These are phyloP conservation scores for Drosophila orosa DNA, from an alignment of 1,140 invertebrate genomes.

Conservation along the genomic window DNA sequence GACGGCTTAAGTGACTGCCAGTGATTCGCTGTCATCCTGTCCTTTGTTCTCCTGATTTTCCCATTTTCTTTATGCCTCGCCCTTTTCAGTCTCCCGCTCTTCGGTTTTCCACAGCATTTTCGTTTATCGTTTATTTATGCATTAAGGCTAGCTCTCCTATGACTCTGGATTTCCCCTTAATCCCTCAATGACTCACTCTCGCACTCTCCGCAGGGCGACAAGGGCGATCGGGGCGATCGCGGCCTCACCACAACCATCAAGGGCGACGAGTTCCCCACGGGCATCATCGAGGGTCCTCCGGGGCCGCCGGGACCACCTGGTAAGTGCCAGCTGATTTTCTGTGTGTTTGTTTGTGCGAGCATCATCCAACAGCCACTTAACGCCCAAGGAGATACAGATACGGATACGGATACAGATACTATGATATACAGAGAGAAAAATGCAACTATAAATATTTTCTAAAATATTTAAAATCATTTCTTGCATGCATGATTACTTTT, in stretches of 20 bases:
- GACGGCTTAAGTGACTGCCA: constrained; percentile 73
- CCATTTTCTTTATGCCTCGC: constrained; percentile 55
- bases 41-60: constrained; percentile 59
- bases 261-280: constrained; percentile 94
- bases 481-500: neutral
- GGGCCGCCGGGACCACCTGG: constrained; percentile 95
- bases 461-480: neutral
- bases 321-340: constrained; percentile 84
- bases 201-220: constrained; percentile 89
- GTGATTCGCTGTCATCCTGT: constrained; percentile 53
- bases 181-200: constrained; percentile 64
- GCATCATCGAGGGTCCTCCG: constrained; percentile 96
- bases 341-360: constrained; percentile 51
- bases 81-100: constrained; percentile 31
- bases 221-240: constrained; percentile 95
- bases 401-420: constrained; percentile 19
- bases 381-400: constrained; percentile 32
- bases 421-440: neutral
- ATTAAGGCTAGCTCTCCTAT: constrained; percentile 37
- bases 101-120: constrained; percentile 60
- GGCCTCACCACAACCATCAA: constrained; percentile 95
- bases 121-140: constrained; percentile 80
- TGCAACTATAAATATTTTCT: neutral
- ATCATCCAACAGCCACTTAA: constrained; percentile 63
- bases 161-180: constrained; percentile 58